Base-by-base conservation (phyloP, 2,113 vertebrate genomes). In the Mormoops blainvillei region DNA sequence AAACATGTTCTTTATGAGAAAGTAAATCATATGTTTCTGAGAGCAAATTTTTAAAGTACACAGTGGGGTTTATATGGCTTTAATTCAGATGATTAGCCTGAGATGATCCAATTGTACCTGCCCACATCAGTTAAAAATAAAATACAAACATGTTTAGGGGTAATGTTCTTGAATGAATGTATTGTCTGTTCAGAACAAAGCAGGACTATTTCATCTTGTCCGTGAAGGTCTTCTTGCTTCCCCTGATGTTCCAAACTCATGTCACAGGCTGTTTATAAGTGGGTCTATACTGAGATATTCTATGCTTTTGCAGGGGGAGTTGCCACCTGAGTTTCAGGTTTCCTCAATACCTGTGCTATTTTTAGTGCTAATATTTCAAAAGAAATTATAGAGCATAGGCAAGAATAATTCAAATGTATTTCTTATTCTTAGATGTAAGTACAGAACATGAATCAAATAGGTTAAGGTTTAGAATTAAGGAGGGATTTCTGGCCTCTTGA, bases 101-200 rank as follows among this genome's bases (percentile, higher is more conserved):
- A 92, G 70, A 94, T 4, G 31, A 71, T 90, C 43, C 63, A 85
- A 87, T 61, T 90, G 16, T 48, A 78, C 38, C 45, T 61, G 65
- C 36, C 22, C 52, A 14, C 20, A 19, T 54, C 33, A 76, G 43
- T 92, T 89, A 92, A 89, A 96, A 94, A 84, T 81, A 74, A 90
- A 95, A 92, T 78, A 41, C 65, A 76, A 50, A 54, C 7, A 22
- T 80, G 13, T 56, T 92, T 65, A n/a, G 22, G 50, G 65, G 33
- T 71, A 76, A 63, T 26, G 28, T 52, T 87, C n/a, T 67, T 96
- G 63, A 96, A 96, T 74, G 80, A 45, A 20, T 22, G 5, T 58
- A 78, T 80, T 92, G 50, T 94, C 22, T 80, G 43, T 38, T 31
- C 15, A 45, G 56, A 94, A 83, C 41, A 97, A 93, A 95, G 76